These are phyloP conservation scores for Zootermopsis nevadensis DNA, from an alignment of 2,888 invertebrate species.

Conservation along the genomic window DNA sequence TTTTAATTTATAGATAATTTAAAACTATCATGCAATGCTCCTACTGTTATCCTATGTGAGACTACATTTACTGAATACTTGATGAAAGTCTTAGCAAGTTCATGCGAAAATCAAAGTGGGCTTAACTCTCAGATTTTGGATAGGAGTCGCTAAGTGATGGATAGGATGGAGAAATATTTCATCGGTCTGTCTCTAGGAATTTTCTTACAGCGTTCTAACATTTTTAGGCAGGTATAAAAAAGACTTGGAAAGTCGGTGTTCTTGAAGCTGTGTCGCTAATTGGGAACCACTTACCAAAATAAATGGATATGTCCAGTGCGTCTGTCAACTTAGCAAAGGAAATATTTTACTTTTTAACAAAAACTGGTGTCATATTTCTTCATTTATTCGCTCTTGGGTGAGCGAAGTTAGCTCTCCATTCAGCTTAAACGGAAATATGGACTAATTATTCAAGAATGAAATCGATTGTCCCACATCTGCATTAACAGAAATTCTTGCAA, in stretches of 20 bases:
- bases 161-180: neutral
- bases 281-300: slow-evolving; percentile 22
- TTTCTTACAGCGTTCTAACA: slow-evolving; percentile 12
- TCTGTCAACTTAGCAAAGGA: neutral
- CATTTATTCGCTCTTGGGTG: slow-evolving; percentile 15
- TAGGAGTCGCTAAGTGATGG: too few relatives aligned
- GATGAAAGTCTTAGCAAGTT: too few relatives aligned
- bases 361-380: slow-evolving; percentile 5
- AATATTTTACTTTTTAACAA: neutral
- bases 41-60: too few relatives aligned
- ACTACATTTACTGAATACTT: too few relatives aligned
- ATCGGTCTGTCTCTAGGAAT: slow-evolving; percentile 3
- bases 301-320: slow-evolving; percentile 30
- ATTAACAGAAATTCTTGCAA: neutral
- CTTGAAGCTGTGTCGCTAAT: neutral
- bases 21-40: too few relatives aligned
- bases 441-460: neutral
- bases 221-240: slow-evolving; percentile 4
- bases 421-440: neutral
- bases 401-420: neutral
- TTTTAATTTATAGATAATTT: too few relatives aligned
- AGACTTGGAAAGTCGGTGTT: neutral
- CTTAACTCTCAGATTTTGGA: too few relatives aligned
- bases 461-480: neutral
- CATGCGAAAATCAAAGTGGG: too few relatives aligned